Evolutionary conservation across 2,113 vertebrate genomes (phyloP).

Genomic region (Caranx ignobilis): DNA sequence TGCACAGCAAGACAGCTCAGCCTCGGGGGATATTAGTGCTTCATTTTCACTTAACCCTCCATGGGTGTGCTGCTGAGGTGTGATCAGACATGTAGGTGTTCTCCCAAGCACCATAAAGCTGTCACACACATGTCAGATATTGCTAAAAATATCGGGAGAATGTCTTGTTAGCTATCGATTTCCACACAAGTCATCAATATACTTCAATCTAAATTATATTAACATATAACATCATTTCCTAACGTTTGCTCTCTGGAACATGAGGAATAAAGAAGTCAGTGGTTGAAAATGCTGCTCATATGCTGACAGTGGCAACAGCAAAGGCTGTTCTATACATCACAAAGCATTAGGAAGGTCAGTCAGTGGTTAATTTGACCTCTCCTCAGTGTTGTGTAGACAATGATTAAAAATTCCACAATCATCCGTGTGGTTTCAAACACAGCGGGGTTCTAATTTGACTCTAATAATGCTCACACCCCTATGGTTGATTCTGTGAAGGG

Average conservation of each 20-base stretch:
- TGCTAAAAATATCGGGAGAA: constrained; percentile 8
- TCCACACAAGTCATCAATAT: not conserved
- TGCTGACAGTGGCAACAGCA: not conserved
- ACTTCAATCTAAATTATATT: constrained; percentile 11
- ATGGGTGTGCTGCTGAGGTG: constrained; percentile 14
- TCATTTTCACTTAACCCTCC: constrained; percentile 61
- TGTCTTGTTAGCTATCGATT: constrained; percentile 49
- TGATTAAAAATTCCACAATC: constrained; percentile 56
- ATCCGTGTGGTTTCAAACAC: constrained; percentile 63
- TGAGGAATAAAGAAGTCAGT: not conserved
- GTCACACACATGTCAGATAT: constrained; percentile 33
- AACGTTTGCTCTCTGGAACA: not conserved
- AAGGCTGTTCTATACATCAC: not conserved
- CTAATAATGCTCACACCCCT: constrained; percentile 59
- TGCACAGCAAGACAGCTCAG: constrained; percentile 9
- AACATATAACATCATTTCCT: not conserved
- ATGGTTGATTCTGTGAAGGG: constrained; percentile 78
- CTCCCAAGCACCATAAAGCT: not conserved
- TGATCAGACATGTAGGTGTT: constrained; percentile 4
- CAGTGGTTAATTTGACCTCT: constrained; percentile 45
- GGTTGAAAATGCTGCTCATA: not conserved
- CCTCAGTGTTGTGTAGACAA: constrained; percentile 43
- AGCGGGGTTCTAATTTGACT: constrained; percentile 72
- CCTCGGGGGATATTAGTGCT: constrained; percentile 26
- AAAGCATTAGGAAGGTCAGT: constrained; percentile 9